phyloP scores from a whole-genome alignment of 2,888 invertebrate species.

The Drosophila kanekoi region DNA sequence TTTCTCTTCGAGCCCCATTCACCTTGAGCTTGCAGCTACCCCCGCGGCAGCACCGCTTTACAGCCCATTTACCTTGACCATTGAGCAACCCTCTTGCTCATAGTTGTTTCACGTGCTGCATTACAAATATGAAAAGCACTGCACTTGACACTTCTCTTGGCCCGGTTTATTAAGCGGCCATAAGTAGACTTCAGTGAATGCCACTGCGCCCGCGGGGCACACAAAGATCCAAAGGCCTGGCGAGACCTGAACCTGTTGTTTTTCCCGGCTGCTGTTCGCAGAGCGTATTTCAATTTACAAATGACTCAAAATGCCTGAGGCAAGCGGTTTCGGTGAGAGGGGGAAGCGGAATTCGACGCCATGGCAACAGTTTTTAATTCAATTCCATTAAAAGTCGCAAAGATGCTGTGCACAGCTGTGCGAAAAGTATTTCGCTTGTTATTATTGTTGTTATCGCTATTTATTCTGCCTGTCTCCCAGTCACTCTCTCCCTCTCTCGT shows the following conservation, averaged over 20 bases:
- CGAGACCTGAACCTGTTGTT: constrained; percentile 7
- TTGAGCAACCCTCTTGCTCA: constrained; percentile 1
- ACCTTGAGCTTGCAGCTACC: constrained; percentile 24
- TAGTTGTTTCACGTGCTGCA: constrained; percentile 26
- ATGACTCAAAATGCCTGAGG: constrained; percentile 74
- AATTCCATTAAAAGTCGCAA: constrained; percentile 75
- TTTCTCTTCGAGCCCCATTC: constrained; percentile 11
- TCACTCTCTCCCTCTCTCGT: constrained; percentile 2
- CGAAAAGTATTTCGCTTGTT: constrained; percentile 46
- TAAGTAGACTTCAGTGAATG: constrained; percentile 51
- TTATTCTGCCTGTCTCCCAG: background rate
- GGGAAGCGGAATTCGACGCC: constrained; percentile 36
- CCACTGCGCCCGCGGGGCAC: constrained; percentile 17
- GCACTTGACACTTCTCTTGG: constrained; percentile 72
- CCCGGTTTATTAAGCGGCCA: constrained; percentile 52
- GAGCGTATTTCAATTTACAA: constrained; percentile 70
- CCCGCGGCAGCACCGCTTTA: constrained; percentile 42
- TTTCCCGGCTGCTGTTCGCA: constrained; percentile 22
- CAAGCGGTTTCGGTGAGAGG: constrained; percentile 22
- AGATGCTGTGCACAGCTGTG: constrained; percentile 65
- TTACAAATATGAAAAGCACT: constrained; percentile 64
- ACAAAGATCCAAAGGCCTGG: constrained; percentile 10
- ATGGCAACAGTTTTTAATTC: constrained; percentile 76
- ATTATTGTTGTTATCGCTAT: constrained; percentile 10
- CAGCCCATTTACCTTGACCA: constrained; percentile 54